Base-by-base conservation (phyloP, 2,113 vertebrate genomes). In the Vimba vimba region DNA sequence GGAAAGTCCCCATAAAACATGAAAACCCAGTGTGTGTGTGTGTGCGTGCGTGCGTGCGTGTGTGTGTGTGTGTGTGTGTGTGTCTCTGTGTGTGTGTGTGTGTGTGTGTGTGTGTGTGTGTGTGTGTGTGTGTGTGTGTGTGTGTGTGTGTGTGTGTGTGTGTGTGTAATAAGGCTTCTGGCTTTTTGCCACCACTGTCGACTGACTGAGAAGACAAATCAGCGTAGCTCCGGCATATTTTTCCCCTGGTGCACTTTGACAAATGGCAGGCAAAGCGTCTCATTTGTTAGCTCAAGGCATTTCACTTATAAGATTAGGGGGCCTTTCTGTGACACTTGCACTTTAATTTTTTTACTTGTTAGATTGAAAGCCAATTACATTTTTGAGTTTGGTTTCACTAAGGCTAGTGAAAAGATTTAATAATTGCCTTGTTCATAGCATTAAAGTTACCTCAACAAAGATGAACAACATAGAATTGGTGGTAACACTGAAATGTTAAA, bases 261-360 rank as follows among this genome's bases (percentile, higher is more conserved):
- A 92, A 92, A 93, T 93, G 60, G 87, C 91, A 91, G 91, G 89
- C 91, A 91, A 92, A 87, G 83, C 79, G 86, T 87, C 86, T 93
- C 90, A 91, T 90, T 93, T 91, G 90, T 90, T 88, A 91, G 91
- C 88, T 89, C 82, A 86, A 25, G 82, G 79, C 82, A 85, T 79
- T 84, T 59, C 87, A 82, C 86, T 85, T 89, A 87, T 87, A 88
- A 92, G 92, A 92, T 94, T 93, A 91, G 91, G 91, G 84, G 82
- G 89, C 45, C 85, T 85, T 85, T 80, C 77, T 91, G 17, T 89
- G 83, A 86, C 85, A 80, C 88, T 89, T 88, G 89, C 85, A 73
- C 50, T 84, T 45, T 57, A 43, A 30, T 59, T n/a, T 79, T 87
- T 86, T 80, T 17, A 52, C 36, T 17, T 7, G 11, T n/a, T 19